Conservation (phyloP, 2,797 vertebrate genomes). For the Nyctibius grandis region DNA sequence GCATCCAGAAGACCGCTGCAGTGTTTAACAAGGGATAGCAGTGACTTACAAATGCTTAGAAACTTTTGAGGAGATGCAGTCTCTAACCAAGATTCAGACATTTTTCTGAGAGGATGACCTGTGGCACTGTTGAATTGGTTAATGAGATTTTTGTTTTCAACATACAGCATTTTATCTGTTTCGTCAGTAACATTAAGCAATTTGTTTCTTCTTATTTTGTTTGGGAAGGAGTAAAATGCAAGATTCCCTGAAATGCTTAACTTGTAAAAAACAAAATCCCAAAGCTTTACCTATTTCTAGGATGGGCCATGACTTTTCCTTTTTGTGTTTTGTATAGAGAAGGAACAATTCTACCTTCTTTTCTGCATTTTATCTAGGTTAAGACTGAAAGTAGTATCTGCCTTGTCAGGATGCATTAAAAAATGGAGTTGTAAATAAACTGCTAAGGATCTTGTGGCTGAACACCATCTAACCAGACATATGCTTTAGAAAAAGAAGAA, state of each 20-base stretch:
- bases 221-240: not conserved
- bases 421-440: not conserved
- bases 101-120: not conserved
- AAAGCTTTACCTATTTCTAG: not conserved
- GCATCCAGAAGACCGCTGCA: not conserved
- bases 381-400: not conserved
- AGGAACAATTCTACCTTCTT: not conserved
- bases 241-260: not conserved
- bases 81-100: not conserved
- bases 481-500: not conserved
- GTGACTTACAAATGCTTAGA: not conserved
- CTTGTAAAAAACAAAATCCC: not conserved
- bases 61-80: not conserved
- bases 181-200: not conserved
- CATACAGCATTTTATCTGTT: not conserved
- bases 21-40: not conserved
- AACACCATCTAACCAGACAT: not conserved
- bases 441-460: not conserved
- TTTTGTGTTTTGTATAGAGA: not conserved
- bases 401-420: not conserved
- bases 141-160: not conserved
- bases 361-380: not conserved
- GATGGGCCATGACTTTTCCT: not conserved
- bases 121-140: not conserved
- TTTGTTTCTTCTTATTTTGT: not conserved